Conservation (phyloP, 92 coral and sea anemone species). For the Scolanthus callimorphus region DNA sequence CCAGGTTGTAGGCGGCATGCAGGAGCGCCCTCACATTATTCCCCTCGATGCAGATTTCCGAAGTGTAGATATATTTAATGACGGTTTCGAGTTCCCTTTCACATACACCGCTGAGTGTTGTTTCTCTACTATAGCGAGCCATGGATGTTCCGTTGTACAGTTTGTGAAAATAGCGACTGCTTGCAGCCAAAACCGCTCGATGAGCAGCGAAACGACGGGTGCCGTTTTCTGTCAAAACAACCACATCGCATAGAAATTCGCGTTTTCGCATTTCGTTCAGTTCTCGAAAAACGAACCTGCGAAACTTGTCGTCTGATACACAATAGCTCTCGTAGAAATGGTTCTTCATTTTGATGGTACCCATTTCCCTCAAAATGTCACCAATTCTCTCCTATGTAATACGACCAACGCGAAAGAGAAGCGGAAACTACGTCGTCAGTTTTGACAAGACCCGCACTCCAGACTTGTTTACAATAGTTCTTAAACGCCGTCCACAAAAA, state of each 20-base stretch:
- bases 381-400: no score
- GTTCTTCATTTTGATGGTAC: no score
- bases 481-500: no score
- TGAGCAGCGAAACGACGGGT: slow-evolving; percentile 69
- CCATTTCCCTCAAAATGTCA: no score
- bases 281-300: slow-evolving; percentile 28
- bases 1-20: slow-evolving; percentile 59
- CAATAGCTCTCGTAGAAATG: slow-evolving; percentile 19
- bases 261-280: slow-evolving; percentile 69
- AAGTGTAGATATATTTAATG: slow-evolving; percentile 70
- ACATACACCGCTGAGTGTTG: slow-evolving; percentile 56
- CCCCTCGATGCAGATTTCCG: slow-evolving; percentile 48
- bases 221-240: slow-evolving; percentile 64
- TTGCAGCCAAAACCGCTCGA: slow-evolving; percentile 80
- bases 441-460: no score
- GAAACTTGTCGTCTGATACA: slow-evolving; percentile 29
- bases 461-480: no score
- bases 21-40: slow-evolving; percentile 65
- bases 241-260: slow-evolving; percentile 76
- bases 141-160: slow-evolving; percentile 67
- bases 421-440: no score
- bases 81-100: slow-evolving; percentile 41
- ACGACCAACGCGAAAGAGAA: no score
- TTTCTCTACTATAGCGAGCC: slow-evolving; percentile 58
- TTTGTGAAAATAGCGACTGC: slow-evolving; percentile 75